phyloP scores from a whole-genome alignment of 2,888 invertebrate species.

The Minunthozetes semirufus region DNA sequence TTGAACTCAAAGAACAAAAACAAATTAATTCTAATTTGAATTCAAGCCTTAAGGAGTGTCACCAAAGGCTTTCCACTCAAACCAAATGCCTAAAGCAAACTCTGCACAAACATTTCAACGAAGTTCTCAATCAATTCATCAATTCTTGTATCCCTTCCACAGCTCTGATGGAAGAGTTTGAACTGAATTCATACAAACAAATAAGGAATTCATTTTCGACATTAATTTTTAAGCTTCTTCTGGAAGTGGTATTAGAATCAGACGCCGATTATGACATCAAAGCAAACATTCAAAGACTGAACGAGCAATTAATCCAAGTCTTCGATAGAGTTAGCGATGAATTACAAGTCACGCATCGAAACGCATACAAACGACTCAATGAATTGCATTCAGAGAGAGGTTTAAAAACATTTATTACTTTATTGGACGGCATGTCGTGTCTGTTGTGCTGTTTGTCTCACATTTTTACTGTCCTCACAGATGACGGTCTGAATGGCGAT shows the following conservation, averaged over 20 bases:
- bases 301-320: slow-evolving; percentile 21
- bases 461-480: background rate
- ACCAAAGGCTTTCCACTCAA: background rate
- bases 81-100: background rate
- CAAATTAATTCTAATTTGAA: slow-evolving; percentile 19
- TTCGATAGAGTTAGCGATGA: background rate
- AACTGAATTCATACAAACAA: slow-evolving; percentile 1
- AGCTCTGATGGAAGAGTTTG: background rate
- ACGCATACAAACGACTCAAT: slow-evolving; percentile 1
- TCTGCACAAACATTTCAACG: slow-evolving; percentile 8
- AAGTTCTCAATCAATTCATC: slow-evolving; percentile 1
- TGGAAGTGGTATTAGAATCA: background rate
- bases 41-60: background rate
- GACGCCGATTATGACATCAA: background rate
- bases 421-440: background rate
- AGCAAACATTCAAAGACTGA: slow-evolving; percentile 4
- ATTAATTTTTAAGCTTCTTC: background rate
- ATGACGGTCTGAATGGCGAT: background rate
- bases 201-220: slow-evolving; percentile 16
- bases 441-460: background rate
- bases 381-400: background rate
- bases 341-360: slow-evolving; percentile 11
- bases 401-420: slow-evolving; percentile 5
- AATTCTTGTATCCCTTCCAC: background rate
- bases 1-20: slow-evolving; percentile 9